Conservation (phyloP, 2,888 invertebrate species). For the Gordius sp. region DNA sequence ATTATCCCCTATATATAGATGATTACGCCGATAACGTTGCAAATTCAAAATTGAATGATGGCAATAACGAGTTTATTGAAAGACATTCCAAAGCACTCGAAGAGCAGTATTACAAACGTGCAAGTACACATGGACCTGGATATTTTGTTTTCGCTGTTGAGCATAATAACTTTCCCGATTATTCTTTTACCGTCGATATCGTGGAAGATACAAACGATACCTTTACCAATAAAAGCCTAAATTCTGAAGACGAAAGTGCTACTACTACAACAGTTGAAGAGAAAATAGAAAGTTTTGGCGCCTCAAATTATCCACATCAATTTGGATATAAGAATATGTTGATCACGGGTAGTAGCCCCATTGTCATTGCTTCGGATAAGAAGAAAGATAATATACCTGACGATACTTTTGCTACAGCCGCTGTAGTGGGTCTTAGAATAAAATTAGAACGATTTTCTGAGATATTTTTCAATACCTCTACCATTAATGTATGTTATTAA, state of each 20-base stretch:
- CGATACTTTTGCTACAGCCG: conserved; percentile 24
- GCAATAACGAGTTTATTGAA: conserved; percentile 23
- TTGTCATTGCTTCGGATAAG: no score
- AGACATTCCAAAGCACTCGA: conserved; percentile 23
- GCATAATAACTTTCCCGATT: conserved; percentile 11
- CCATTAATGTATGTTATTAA: background rate
- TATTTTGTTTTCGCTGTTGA: background rate
- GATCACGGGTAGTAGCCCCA: background rate
- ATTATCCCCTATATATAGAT: no score
- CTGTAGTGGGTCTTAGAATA: conserved; percentile 25
- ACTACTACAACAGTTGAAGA: no score
- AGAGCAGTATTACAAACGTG: conserved; percentile 24
- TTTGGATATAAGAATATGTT: background rate
- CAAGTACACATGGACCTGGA: conserved; percentile 17
- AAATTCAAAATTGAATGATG: no score
- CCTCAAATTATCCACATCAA: background rate
- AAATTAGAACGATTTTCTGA: background rate
- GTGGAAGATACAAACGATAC: background rate
- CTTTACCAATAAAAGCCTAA: no score
- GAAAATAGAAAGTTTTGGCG: background rate
- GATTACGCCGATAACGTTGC: no score
- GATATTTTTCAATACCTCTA: conserved; percentile 7
- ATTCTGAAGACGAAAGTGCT: no score
- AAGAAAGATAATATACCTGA: no score
- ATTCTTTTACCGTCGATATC: background rate